A percentile compares a stretch with the other conserved stretches of the same genome.
Conservation (phyloP, 2,113 vertebrate genomes). For the Eleginops maclovinus region DNA sequence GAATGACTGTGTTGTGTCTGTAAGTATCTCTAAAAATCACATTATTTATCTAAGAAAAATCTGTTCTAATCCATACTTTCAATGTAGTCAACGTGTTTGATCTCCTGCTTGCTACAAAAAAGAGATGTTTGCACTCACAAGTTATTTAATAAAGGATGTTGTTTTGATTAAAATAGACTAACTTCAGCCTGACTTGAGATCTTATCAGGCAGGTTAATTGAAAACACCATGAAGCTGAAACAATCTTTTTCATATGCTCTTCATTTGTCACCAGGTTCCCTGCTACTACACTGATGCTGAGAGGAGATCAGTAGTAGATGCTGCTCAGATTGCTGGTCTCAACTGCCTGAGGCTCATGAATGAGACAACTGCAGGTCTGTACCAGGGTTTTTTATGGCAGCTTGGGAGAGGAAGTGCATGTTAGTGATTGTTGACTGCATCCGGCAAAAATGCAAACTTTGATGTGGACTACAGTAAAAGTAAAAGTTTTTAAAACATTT, state of each 20-base stretch:
- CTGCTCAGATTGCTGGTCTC: conserved; percentile 97
- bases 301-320: conserved; percentile 95
- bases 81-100: too few species aligned
- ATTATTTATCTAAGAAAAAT: too few species aligned
- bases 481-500: conserved; percentile 1
- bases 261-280: conserved; percentile 86
- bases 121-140: too few species aligned
- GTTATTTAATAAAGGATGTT: too few species aligned
- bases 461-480: background rate
- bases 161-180: too few species aligned
- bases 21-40: conserved; percentile 80
- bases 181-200: background rate
- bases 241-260: background rate
- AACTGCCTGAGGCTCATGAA: conserved; percentile 97
- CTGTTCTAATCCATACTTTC: too few species aligned
- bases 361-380: conserved; percentile 95
- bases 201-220: background rate
- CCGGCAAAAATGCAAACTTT: background rate
- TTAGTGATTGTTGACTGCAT: background rate
- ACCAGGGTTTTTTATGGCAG: background rate
- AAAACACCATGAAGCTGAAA: background rate
- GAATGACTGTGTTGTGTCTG: conserved; percentile 96
- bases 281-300: conserved; percentile 96
- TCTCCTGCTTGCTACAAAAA: too few species aligned
- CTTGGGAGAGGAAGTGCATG: background rate